Conservation (phyloP, 2,888 invertebrate species). For the Andrena bicolor region DNA sequence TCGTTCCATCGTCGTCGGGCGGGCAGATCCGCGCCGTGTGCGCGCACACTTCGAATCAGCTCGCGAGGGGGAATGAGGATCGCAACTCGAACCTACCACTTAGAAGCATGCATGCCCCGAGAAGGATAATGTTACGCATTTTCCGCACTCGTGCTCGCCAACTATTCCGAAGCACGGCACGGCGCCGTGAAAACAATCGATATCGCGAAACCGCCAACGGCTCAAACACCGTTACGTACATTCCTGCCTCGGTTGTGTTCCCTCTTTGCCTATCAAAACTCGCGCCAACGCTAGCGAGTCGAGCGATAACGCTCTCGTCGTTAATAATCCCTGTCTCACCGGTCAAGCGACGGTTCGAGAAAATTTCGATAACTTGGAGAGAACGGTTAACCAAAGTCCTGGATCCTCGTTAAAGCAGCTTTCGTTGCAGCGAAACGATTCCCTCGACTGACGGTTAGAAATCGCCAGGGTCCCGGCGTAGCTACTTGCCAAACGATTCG, state of each 20-base stretch:
- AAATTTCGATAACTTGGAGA: conserved; percentile 57
- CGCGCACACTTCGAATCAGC: conserved; percentile 20
- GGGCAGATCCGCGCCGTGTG: not conserved
- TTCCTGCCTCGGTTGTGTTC: conserved; percentile 6
- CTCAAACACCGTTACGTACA: conserved; percentile 41
- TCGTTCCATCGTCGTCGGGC: not conserved
- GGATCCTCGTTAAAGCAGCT: not conserved
- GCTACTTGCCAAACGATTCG: conserved; percentile 11
- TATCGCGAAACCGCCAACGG: conserved; percentile 60
- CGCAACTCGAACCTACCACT: conserved; percentile 58
- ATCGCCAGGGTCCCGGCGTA: not conserved
- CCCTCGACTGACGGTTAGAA: conserved; percentile 7
- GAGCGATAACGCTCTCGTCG: conserved; percentile 50
- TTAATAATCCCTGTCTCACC: conserved; percentile 55
- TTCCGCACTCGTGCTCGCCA: conserved; percentile 61
- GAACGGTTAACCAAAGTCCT: conserved; percentile 3
- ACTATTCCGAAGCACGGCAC: conserved; percentile 56
- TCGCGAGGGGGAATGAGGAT: conserved; percentile 24
- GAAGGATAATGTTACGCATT: conserved; percentile 67
- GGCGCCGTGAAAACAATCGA: conserved; percentile 60
- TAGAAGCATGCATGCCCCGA: conserved; percentile 48
- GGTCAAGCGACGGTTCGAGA: conserved; percentile 16
- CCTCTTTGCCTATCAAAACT: conserved; percentile 35
- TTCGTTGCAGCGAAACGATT: not conserved
- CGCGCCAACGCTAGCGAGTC: conserved; percentile 21